Evolutionary conservation across 1,140 invertebrate genomes (phyloP), one percentile per base, ranked within the genome.

Genomic region (Neocloeon triangulifer): DNA sequence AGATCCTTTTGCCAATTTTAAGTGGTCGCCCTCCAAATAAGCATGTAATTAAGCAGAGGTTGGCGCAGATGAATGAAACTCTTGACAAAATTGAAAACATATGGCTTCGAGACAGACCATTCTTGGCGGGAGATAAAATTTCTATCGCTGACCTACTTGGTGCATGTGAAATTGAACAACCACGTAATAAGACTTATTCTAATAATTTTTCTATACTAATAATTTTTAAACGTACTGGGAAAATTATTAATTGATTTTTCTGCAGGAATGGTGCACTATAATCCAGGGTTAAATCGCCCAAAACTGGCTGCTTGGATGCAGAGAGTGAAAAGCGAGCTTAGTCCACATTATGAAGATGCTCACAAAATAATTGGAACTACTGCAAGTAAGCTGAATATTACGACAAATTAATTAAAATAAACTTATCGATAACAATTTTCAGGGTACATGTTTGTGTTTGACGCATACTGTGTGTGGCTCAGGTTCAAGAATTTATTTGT

Each of bases 111-210:
- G 59, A 57, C 3, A 39, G 42, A n/a, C 56, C 62, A 15, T 88
- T 65, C 43, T 49, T 89, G 2, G 55, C 56, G 19, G 74, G 79
- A 0, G 44, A 74, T 41, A 46, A 60, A 30, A 58, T 73, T 2
- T 69, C 66, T 4, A 66, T 80, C 6, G 79, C 80, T 18, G 82
- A 88, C 55, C 49, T 88, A 30, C 57, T 84, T 33, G 78, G 66
- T 1, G 64, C 67, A 10, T 80, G 74, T 47, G 81, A 86, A 58
- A 54, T 88, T 13, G 77, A 85, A 51, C 80, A 88, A 56, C 66
- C 76, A 23, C 58, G 73, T 81, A 48, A 64, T n/a, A n/a, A 60
- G 54, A 19, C 19, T 2, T 20, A 12, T 23, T 14, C n/a, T 10
- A 6, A 16, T 12, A 32, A 33, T 14, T 19, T 37, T 23, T 8